Evolutionary conservation across 2,797 vertebrate species (phyloP), one percentile per base, ranked within the genome.

Genomic region (Notolepis coatsorum): DNA sequence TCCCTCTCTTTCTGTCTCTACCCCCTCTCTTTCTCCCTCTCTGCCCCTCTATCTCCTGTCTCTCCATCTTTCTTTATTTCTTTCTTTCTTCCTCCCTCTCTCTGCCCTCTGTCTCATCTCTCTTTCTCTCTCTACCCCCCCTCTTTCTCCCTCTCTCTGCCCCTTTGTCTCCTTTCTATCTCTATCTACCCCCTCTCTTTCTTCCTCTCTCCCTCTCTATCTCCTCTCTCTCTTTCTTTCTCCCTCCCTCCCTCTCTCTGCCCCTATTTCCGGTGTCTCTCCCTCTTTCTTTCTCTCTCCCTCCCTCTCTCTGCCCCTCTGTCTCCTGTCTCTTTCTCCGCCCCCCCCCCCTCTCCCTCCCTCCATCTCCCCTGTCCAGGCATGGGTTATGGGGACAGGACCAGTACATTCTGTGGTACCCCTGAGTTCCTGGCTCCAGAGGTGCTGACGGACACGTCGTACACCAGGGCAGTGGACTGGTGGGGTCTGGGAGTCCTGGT

Each of bases 391-490:
- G 94, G 94, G 30, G 95, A 96, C 69, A 88, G 95, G 70, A 97
- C 96, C 53, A 95, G 95, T 53, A 97, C 96, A 0, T 97, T 97
- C 87, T 97, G 96, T 15, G 96, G 96, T 23, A 97, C 96, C 28
- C 96, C 96, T 0, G 96, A 97, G 87, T 97, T 97, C 88, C 75
- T 97, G 88, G 96, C 96, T 1, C 96, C 96, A 0, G 96, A 96
- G 80, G 94, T 97, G 48, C 88, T 96, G 78, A 97, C 96, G 0
- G 96, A 97, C 79, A 95, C 96, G 0, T 96, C 96, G 0, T 97
- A 97, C 89, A 97, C 95, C 0, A 82, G 95, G 42, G 95, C 95
- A 0, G 96, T 97, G 1, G 96, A 97, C 84, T 97, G 96, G 96
- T 97, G 96, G 95, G 96, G 96, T 4, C 93, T 97, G 35, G 96